Conservation (phyloP, 2,888 invertebrate genomes). For the Megastigmus dorsalis region DNA sequence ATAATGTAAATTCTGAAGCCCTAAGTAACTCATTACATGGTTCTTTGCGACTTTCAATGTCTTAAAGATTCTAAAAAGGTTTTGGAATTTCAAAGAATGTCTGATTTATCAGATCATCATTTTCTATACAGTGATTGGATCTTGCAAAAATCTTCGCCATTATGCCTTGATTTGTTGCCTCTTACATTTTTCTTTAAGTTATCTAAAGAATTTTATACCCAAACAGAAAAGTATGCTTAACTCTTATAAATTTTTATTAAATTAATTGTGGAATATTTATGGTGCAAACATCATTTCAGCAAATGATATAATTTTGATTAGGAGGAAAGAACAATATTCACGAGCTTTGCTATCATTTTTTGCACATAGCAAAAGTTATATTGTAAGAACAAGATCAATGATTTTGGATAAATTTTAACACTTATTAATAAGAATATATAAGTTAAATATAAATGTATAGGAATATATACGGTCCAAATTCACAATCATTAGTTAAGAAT, state of each 20-base stretch:
- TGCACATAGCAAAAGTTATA: conserved; percentile 16
- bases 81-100: conserved; percentile 35
- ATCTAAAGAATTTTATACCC: too few species aligned
- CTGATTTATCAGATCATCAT: conserved; percentile 38
- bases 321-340: background rate
- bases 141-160: conserved; percentile 23
- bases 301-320: conserved; percentile 26
- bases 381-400: conserved; percentile 18
- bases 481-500: conserved; percentile 21
- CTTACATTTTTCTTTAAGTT: background rate
- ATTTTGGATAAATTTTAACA: conserved; percentile 36
- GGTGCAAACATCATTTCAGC: conserved; percentile 29
- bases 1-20: conserved; percentile 21
- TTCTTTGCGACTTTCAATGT: conserved; percentile 14
- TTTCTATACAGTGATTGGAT: conserved; percentile 5
- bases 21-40: conserved; percentile 30
- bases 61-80: conserved; percentile 21
- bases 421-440: conserved; percentile 19
- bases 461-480: conserved; percentile 16
- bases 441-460: too few species aligned
- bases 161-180: conserved; percentile 18
- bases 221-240: background rate
- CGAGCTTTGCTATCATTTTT: conserved; percentile 33
- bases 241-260: conserved; percentile 9
- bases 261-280: background rate